phyloP scores from a whole-genome alignment of 1,140 invertebrate species.

The Gonioctena quinquepunctata region DNA sequence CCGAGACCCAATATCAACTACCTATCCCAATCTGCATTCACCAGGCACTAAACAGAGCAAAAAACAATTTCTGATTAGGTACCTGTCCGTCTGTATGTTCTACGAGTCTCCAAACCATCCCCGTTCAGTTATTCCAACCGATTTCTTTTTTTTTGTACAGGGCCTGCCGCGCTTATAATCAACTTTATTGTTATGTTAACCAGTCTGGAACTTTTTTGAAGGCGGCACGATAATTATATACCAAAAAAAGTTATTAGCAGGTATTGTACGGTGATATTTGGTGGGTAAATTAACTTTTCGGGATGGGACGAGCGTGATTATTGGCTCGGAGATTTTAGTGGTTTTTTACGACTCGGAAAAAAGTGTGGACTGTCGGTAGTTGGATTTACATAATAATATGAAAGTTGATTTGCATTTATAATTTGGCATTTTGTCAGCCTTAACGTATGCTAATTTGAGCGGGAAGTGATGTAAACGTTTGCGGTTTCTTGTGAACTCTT shows the following conservation, averaged over 20 bases:
- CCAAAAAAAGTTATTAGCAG: conserved; percentile 7
- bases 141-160: background rate
- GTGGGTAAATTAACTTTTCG: no score
- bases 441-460: background rate
- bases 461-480: background rate
- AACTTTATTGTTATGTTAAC: conserved; percentile 11
- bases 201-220: conserved; percentile 3
- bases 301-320: background rate
- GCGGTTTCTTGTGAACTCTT: background rate
- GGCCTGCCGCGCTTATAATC: background rate
- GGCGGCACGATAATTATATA: conserved; percentile 5
- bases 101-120: background rate
- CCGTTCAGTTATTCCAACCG: background rate
- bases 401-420: background rate
- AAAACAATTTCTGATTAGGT: conserved; percentile 7
- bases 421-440: background rate
- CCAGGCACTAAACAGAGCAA: background rate
- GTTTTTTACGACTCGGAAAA: background rate
- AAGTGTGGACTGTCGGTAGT: background rate
- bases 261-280: conserved; percentile 10
- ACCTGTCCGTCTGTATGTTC: conserved; percentile 7
- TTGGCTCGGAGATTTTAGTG: background rate
- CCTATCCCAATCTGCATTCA: background rate
- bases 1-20: background rate
- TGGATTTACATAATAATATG: background rate